Conservation (phyloP, 1,140 invertebrate species). For the Druon quercuslanigerum region DNA sequence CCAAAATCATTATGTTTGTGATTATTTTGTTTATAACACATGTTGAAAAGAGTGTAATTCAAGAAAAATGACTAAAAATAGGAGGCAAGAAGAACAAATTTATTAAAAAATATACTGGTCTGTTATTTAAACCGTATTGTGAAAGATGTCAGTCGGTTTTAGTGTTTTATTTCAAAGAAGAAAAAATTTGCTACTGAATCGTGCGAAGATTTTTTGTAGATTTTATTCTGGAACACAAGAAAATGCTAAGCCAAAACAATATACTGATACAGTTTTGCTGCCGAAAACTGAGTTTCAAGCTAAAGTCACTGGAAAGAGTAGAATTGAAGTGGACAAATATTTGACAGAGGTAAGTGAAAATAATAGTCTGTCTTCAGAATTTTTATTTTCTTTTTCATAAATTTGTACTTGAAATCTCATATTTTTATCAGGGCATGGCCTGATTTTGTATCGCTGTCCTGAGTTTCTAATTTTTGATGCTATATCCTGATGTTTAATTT, state of each 20-base stretch:
- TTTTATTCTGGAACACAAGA: constrained; percentile 48
- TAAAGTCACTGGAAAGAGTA: constrained; percentile 77
- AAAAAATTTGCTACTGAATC: constrained; percentile 37
- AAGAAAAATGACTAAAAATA: background rate
- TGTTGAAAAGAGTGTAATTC: background rate
- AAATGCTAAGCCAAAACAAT: constrained; percentile 61
- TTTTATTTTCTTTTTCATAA: background rate
- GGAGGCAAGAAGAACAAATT: background rate
- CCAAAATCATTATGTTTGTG: too few species aligned
- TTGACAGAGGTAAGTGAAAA: constrained; percentile 75
- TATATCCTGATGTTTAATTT: too few species aligned
- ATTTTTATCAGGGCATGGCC: too few species aligned
- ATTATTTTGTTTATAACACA: too few species aligned
- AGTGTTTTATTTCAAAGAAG: constrained; percentile 43
- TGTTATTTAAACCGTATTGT: background rate
- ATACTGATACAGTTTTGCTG: constrained; percentile 79
- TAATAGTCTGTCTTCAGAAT: constrained; percentile 29
- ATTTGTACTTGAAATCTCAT: background rate
- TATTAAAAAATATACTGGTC: background rate
- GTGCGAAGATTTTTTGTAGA: constrained; percentile 39
- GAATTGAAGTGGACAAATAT: constrained; percentile 78
- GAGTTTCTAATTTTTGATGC: too few species aligned
- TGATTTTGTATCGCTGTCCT: too few species aligned
- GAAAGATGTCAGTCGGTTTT: constrained; percentile 45
- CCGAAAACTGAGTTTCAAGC: constrained; percentile 83